Conservation (phyloP, 2,113 vertebrate genomes). For the Leptocoma aspasia region DNA sequence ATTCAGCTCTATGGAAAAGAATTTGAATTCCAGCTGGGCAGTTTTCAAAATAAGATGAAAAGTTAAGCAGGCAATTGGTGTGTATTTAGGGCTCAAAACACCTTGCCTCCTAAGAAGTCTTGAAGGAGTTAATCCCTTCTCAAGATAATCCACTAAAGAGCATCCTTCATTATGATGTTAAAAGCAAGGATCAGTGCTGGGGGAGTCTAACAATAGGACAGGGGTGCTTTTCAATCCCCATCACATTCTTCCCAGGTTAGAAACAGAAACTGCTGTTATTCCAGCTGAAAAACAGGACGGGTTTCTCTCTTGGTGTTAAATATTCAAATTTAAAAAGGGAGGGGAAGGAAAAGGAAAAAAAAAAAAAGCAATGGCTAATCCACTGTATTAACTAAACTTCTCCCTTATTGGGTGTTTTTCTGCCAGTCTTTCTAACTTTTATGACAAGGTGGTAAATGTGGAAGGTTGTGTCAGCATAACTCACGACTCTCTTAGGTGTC, state of each 20-base stretch:
- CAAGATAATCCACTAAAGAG: constrained; percentile 89
- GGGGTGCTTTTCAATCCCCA: constrained; percentile 78
- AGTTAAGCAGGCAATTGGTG: constrained; percentile 87
- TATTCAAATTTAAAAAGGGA: constrained; percentile 68
- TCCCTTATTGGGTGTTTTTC: constrained; percentile 29
- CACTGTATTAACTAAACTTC: constrained; percentile 49
- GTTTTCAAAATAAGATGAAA: constrained; percentile 89
- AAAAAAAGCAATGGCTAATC: background rate
- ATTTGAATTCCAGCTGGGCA: constrained; percentile 87
- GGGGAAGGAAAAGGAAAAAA: background rate
- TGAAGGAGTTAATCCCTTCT: constrained; percentile 90
- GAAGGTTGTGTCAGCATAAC: background rate
- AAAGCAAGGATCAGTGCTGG: constrained; percentile 82
- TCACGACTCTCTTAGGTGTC: background rate
- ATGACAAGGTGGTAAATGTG: background rate
- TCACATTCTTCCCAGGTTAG: constrained; percentile 86
- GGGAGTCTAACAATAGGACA: constrained; percentile 79
- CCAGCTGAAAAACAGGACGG: constrained; percentile 65
- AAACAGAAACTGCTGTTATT: constrained; percentile 84
- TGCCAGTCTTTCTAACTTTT: constrained; percentile 24
- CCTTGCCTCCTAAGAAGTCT: constrained; percentile 86
- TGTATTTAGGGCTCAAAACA: constrained; percentile 89
- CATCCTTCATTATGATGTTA: constrained; percentile 91
- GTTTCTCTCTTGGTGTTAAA: constrained; percentile 72
- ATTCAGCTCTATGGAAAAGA: constrained; percentile 82